Evolutionary conservation across 1,140 invertebrate genomes (phyloP).

Genomic region (Pteromalus puparum): DNA sequence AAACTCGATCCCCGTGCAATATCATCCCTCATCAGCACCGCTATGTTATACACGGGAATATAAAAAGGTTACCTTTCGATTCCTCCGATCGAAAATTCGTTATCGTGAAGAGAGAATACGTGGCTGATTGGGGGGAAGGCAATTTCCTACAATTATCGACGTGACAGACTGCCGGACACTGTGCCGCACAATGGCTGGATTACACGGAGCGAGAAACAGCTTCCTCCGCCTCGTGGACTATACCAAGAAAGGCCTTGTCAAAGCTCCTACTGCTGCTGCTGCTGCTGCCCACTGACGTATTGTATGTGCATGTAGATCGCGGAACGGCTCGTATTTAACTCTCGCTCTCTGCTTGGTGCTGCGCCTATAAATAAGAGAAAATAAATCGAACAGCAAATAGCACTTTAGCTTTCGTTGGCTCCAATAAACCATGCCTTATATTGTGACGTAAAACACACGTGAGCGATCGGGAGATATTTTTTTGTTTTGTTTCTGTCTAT

Average conservation of each 20-base stretch:
- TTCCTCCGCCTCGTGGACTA: slow-evolving; percentile 16
- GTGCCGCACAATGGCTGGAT: slow-evolving; percentile 62
- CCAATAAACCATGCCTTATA: slow-evolving; percentile 9
- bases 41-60: not conserved
- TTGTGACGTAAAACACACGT: slow-evolving; percentile 15
- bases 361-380: slow-evolving; percentile 40
- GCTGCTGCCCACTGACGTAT: slow-evolving; percentile 2
- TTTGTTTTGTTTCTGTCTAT: not conserved
- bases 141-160: slow-evolving; percentile 68
- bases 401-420: slow-evolving; percentile 39
- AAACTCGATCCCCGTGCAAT: too few species aligned
- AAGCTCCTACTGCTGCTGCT: not conserved
- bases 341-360: not conserved
- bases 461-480: not conserved
- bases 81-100: not conserved
- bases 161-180: slow-evolving; percentile 55
- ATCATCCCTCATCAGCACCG: too few species aligned
- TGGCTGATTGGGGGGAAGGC: slow-evolving; percentile 65
- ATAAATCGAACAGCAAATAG: slow-evolving; percentile 41
- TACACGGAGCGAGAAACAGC: slow-evolving; percentile 45
- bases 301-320: slow-evolving; percentile 21
- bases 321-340: not conserved
- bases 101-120: slow-evolving; percentile 54
- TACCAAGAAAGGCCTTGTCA: slow-evolving; percentile 44
- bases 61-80: not conserved